These are phyloP conservation scores for Staurois parvus DNA, from an alignment of 2,797 vertebrate species.

Conservation along the genomic window DNA sequence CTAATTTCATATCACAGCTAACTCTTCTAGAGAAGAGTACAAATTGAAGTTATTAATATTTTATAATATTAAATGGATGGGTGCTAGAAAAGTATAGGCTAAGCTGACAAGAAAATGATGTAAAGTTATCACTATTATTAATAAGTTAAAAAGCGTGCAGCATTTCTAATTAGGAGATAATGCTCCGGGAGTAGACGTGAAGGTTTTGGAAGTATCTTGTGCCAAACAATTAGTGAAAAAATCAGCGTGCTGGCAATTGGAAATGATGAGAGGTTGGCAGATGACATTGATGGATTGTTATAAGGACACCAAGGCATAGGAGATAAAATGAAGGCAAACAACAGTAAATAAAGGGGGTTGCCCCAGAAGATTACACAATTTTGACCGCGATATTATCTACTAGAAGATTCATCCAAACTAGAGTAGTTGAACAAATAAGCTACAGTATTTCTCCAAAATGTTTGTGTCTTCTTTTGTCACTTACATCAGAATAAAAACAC, in stretches of 20 bases:
- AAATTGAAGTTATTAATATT: neutral
- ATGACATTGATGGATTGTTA: neutral
- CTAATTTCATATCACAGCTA: neutral
- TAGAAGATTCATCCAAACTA: neutral
- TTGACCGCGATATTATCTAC: neutral
- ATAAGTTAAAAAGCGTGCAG: conserved; percentile 1
- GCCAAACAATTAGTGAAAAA: neutral
- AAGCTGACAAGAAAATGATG: neutral
- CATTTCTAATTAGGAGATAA: conserved; percentile 12
- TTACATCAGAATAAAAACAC: no score
- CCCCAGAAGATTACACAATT: no score
- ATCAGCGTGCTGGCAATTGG: neutral
- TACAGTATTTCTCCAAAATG: no score
- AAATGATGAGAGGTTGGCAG: neutral
- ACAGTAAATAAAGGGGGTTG: no score
- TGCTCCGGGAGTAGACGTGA: neutral
- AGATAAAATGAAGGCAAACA: no score
- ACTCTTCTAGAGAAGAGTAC: neutral
- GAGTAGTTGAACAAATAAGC: neutral
- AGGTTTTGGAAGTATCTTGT: neutral
- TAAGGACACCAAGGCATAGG: neutral
- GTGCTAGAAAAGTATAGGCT: neutral
- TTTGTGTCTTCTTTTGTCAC: neutral
- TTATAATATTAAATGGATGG: neutral
- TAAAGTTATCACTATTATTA: neutral